These are phyloP conservation scores for Ostrea denselamellosa DNA, from an alignment of 1,140 invertebrate genomes.

Conservation along the genomic window DNA sequence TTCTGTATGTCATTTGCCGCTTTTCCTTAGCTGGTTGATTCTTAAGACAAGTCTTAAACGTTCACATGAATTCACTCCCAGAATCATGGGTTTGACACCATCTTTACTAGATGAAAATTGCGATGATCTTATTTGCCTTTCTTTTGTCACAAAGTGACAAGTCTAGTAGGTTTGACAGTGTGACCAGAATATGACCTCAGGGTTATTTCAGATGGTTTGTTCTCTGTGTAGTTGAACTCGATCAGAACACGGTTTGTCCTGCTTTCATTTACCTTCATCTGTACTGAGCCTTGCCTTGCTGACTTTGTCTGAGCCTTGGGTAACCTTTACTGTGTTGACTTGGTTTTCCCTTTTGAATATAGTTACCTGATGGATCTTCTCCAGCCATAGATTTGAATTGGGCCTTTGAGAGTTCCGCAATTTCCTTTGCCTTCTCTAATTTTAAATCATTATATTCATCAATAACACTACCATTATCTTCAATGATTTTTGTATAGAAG, in stretches of 20 bases:
- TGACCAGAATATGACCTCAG: constrained; percentile 38
- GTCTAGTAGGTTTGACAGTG: neutral
- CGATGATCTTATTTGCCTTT: constrained; percentile 10
- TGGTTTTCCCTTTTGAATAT: neutral
- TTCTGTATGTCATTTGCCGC: neutral
- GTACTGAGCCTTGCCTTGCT: neutral
- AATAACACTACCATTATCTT: no score
- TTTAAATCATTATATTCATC: no score
- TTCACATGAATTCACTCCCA: constrained; percentile 41
- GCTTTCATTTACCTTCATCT: neutral
- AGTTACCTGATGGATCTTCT: neutral
- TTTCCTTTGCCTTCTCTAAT: constrained; percentile 17
- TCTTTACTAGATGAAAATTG: constrained; percentile 28
- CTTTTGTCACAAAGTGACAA: neutral
- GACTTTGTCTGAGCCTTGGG: neutral
- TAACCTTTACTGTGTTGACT: neutral
- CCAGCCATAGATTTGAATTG: constrained; percentile 3
- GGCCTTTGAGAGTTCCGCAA: constrained; percentile 25
- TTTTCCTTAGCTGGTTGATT: neutral
- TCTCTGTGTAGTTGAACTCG: no score
- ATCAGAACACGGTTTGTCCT: constrained; percentile 4
- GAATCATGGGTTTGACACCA: constrained; percentile 21
- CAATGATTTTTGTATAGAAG: no score
- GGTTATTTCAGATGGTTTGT: neutral
- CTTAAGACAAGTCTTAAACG: constrained; percentile 11